A percentile compares a stretch with the other conserved stretches of the same genome.
Evolutionary conservation across 1,140 invertebrate genomes (phyloP).

Genomic region (Parasteatoda tepidariorum): DNA sequence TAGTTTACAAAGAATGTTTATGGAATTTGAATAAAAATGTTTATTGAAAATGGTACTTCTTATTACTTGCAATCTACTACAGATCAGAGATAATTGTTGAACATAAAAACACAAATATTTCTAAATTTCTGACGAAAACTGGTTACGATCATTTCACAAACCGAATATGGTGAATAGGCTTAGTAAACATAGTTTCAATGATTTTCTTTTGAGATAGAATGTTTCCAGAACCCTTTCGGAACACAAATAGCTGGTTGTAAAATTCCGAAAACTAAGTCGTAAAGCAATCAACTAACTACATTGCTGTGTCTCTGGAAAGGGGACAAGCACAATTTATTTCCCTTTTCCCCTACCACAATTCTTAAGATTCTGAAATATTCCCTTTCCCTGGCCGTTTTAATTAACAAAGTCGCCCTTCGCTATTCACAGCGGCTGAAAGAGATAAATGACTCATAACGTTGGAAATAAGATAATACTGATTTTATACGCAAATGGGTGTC

Average conservation of each 20-base stretch:
- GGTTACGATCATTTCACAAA: no score
- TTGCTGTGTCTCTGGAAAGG: neutral
- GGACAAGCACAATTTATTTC: slow-evolving; percentile 12
- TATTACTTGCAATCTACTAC: no score
- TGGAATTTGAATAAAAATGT: no score
- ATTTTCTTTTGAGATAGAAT: no score
- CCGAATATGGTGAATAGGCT: no score
- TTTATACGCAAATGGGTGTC: neutral
- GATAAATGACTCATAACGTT: slow-evolving; percentile 22
- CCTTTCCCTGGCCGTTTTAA: neutral
- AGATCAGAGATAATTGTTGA: no score
- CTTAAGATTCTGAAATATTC: neutral
- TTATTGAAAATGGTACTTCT: no score
- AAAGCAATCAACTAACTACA: slow-evolving; percentile 20
- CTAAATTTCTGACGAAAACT: no score
- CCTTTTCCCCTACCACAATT: neutral
- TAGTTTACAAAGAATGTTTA: no score
- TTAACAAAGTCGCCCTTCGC: neutral
- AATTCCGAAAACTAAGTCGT: neutral
- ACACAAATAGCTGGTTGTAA: neutral
- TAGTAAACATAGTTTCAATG: no score
- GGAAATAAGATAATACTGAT: neutral
- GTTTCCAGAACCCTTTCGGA: no score
- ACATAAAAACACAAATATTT: no score
- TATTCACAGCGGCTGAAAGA: neutral